Evolutionary conservation across 2,888 invertebrate genomes (phyloP).

Genomic region (Corythucha ciliata): DNA sequence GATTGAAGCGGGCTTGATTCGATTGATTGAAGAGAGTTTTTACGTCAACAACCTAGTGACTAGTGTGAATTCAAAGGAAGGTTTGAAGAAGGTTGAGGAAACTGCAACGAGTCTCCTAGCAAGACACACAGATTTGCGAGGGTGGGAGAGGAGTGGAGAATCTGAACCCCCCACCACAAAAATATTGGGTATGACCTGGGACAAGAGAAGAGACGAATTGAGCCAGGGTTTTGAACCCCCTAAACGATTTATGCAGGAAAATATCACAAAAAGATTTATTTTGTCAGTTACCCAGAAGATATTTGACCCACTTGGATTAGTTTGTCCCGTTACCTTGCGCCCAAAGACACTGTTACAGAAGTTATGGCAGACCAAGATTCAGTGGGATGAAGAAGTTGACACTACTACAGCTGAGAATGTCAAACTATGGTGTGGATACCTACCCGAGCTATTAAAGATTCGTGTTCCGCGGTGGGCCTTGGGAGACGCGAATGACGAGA

Average conservation of each 20-base stretch:
- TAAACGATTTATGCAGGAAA: no score
- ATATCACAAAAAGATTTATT: constrained; percentile 20
- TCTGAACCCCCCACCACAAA: neutral
- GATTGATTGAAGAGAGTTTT: neutral
- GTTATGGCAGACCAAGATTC: neutral
- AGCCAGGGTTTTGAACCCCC: no score
- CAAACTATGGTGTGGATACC: neutral
- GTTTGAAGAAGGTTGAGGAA: neutral
- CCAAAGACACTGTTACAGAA: constrained; percentile 18
- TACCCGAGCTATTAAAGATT: neutral
- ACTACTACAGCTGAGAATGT: neutral
- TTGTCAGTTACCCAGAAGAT: constrained; percentile 18
- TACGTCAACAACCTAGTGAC: constrained; percentile 8
- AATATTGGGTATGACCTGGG: constrained; percentile 25
- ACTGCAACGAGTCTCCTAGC: neutral
- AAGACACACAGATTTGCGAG: neutral
- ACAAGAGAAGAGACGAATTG: constrained; percentile 31
- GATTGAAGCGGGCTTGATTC: constrained; percentile 6
- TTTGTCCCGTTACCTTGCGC: constrained; percentile 3
- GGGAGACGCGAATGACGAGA: constrained; percentile 32
- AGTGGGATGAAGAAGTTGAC: constrained; percentile 23
- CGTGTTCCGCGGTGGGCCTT: constrained; percentile 33
- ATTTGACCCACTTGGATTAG: constrained; percentile 21
- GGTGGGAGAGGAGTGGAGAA: neutral
- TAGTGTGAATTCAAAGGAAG: neutral